Evolutionary conservation across 2,888 invertebrate species (phyloP).

Genomic region (Pammene aurita): DNA sequence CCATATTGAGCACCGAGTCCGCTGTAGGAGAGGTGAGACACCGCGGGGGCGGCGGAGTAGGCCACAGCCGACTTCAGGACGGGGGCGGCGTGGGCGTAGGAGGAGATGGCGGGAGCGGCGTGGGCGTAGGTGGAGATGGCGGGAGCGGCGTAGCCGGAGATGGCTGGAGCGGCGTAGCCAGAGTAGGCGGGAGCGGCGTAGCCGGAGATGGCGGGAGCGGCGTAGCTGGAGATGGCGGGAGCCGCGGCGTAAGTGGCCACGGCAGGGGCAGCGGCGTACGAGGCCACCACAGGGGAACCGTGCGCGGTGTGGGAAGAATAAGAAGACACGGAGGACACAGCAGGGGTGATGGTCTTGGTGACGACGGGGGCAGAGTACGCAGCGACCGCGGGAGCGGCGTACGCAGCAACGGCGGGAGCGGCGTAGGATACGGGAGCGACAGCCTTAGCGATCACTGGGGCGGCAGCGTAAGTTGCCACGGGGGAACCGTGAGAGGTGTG

Average conservation of each 20-base stretch:
- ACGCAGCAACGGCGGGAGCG: conserved; percentile 35
- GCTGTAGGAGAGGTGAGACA: conserved; percentile 85
- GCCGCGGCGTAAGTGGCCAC: conserved; percentile 39
- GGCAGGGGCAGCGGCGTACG: conserved; percentile 40
- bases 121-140: conserved; percentile 52
- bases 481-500: conserved; percentile 51
- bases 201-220: conserved; percentile 36
- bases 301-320: conserved; percentile 41
- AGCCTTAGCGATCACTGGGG: conserved; percentile 41
- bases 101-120: conserved; percentile 71
- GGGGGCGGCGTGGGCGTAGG: conserved; percentile 60
- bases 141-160: conserved; percentile 36
- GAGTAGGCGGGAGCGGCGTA: conserved; percentile 49
- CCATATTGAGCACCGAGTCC: conserved; percentile 86
- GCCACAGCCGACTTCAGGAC: conserved; percentile 73
- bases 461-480: conserved; percentile 45
- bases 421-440: conserved; percentile 41
- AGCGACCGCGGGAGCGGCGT: conserved; percentile 28
- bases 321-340: conserved; percentile 42
- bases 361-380: conserved; percentile 48
- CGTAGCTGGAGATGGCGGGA: conserved; percentile 51
- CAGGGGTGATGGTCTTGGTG: conserved; percentile 47
- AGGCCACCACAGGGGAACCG: conserved; percentile 34
- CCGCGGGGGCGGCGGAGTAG: conserved; percentile 84
- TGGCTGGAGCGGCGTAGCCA: conserved; percentile 46